These are phyloP conservation scores for Tetrapedia diversipes DNA, from an alignment of 2,888 invertebrate species.

Conservation along the genomic window DNA sequence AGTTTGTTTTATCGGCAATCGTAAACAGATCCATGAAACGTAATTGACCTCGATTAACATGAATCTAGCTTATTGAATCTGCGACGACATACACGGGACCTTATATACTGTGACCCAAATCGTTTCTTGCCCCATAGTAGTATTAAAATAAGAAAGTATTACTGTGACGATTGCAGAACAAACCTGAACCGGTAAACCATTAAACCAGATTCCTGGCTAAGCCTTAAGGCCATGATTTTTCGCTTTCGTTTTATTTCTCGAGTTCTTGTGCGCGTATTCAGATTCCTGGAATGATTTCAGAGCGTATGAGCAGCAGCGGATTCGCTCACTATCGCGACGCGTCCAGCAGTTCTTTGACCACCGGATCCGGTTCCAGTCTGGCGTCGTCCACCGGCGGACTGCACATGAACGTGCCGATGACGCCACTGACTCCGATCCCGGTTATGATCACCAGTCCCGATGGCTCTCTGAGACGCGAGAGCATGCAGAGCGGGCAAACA, in stretches of 20 bases:
- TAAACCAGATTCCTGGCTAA: too few relatives aligned
- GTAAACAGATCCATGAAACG: conserved; percentile 60
- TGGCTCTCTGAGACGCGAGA: conserved; percentile 73
- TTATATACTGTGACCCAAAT: conserved; percentile 4
- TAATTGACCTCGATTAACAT: conserved; percentile 71
- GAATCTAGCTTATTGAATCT: conserved; percentile 69
- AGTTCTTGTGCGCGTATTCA: background rate
- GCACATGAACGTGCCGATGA: conserved; percentile 84
- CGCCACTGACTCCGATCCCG: conserved; percentile 83
- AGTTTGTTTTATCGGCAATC: conserved; percentile 20
- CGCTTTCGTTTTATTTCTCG: background rate
- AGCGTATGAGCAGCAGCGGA: conserved; percentile 80
- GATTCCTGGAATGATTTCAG: conserved; percentile 72
- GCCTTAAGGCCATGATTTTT: too few relatives aligned
- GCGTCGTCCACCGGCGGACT: conserved; percentile 78
- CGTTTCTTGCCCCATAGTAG: background rate
- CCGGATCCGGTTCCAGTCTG: conserved; percentile 83
- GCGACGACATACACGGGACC: conserved; percentile 50
- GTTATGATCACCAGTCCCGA: conserved; percentile 82
- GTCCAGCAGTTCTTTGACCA: conserved; percentile 87
- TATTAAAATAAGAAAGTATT: too few relatives aligned
- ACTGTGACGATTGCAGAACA: too few relatives aligned
- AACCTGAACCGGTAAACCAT: background rate
- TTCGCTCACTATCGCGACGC: conserved; percentile 84
- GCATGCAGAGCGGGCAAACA: conserved; percentile 62